phyloP scores from a whole-genome alignment of 2,888 invertebrate species.

The Ophioninae sp. region DNA sequence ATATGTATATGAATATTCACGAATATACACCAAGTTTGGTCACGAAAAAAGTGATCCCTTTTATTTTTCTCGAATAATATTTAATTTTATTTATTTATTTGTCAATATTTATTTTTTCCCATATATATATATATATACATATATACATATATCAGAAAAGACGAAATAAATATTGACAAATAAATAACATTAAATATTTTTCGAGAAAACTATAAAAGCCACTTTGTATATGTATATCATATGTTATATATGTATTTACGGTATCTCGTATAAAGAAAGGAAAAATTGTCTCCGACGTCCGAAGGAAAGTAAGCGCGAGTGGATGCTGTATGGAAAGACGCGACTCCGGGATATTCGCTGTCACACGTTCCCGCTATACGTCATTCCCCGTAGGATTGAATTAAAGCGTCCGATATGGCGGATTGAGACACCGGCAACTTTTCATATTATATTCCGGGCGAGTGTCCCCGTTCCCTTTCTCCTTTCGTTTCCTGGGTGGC shows the following conservation, averaged over 20 bases:
- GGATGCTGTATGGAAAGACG: constrained; percentile 39
- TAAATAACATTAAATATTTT: no score
- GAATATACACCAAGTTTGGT: no score
- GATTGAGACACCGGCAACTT: constrained; percentile 64
- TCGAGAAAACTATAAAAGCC: no score
- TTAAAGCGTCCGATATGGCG: constrained; percentile 66
- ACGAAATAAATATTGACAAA: no score
- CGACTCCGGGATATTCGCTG: constrained; percentile 62
- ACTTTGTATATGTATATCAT: no score
- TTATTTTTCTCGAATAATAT: no score
- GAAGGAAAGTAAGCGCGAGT: constrained; percentile 3
- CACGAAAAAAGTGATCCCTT: no score
- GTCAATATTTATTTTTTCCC: no score
- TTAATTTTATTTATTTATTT: no score
- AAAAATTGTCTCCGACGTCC: not conserved
- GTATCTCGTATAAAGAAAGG: constrained; percentile 1
- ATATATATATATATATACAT: no score
- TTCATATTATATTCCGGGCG: constrained; percentile 65
- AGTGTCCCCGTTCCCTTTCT: constrained; percentile 41
- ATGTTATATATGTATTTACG: not conserved
- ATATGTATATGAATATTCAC: no score
- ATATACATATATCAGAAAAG: no score
- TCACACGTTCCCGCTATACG: constrained; percentile 66
- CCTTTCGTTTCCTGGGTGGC: constrained; percentile 15
- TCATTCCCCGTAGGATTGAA: constrained; percentile 67